phyloP scores from a whole-genome alignment of 2,797 vertebrate species.

The Sphaeramia orbicularis region DNA sequence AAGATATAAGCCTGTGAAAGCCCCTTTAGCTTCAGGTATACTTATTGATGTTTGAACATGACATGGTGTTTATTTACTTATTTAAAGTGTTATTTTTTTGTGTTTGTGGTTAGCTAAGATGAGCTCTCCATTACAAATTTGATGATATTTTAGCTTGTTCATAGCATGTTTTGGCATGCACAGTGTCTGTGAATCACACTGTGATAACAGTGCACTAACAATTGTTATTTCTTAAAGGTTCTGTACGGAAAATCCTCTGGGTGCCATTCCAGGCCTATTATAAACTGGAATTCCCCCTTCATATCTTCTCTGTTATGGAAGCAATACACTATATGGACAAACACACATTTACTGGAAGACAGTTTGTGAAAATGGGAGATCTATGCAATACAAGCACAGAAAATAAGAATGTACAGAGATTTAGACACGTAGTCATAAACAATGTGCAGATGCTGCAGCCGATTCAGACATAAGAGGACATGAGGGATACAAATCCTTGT shows the following conservation, averaged over 20 bases:
- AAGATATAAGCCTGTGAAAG: not conserved
- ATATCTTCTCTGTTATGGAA: slow-evolving; percentile 54
- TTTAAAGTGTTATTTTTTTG: not conserved
- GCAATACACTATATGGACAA: slow-evolving; percentile 29
- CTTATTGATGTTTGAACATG: too few species aligned
- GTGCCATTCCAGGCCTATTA: slow-evolving; percentile 22
- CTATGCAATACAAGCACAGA: not conserved
- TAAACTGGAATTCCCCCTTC: slow-evolving; percentile 57
- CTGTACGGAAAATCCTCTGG: slow-evolving; percentile 40
- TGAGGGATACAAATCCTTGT: slow-evolving; percentile 31
- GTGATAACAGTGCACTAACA: slow-evolving; percentile 29
- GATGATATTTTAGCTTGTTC: slow-evolving; percentile 24
- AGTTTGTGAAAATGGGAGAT: slow-evolving; percentile 4
- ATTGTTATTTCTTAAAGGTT: slow-evolving; percentile 38
- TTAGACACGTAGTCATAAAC: slow-evolving; percentile 3
- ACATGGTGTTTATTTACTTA: too few species aligned
- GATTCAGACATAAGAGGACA: slow-evolving; percentile 27
- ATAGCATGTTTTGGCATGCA: slow-evolving; percentile 40
- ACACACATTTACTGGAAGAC: slow-evolving; percentile 1
- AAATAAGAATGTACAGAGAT: not conserved
- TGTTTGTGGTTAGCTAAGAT: slow-evolving; percentile 19
- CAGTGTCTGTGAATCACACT: slow-evolving; percentile 22
- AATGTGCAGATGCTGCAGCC: slow-evolving; percentile 10
- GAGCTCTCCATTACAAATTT: slow-evolving; percentile 12
- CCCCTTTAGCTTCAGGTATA: too few species aligned